Evolutionary conservation across 2,888 invertebrate genomes (phyloP), one percentile per base, ranked within the genome.

Genomic region (Ligdia adustata): DNA sequence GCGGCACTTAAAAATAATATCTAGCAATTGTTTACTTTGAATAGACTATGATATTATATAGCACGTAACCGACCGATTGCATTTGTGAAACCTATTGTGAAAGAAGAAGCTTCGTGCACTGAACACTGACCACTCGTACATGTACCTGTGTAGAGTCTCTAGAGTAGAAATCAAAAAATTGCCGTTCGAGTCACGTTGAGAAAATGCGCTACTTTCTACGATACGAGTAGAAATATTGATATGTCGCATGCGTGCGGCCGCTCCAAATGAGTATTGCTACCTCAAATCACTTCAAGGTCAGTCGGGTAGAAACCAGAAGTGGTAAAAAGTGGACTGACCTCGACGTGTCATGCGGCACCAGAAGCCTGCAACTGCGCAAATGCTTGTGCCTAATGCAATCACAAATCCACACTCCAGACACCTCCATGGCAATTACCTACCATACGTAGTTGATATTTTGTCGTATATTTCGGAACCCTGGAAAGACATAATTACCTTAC

Each of bases 201-300:
- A 69, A 83, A 83, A 79, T 79, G 79, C 79, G 63, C 59, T 72
- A 67, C 87, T 88, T 87, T 88, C 88, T 82, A 79, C 71, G 71
- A 65, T 67, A n/a, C n/a, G n/a, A n/a, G n/a, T n/a, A 65, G 70
- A 60, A 58, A 64, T 69, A 71, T 73, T 73, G 69, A 57, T 68
- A 70, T 66, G 63, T 62, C 62, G 62, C 56, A 61, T 64, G 68
- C 59, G 69, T 57, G 57, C 64, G 63, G 66, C 67, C 62, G 69
- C 52, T 64, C 65, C 60, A 72, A 79, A 80, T 79, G 70, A 75
- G 73, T 78, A 80, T 79, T 74, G 74, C 75, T 79, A 81, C 78
- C 80, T 79, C 75, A 79, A 77, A 79, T 67, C 64, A 65, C 74
- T 68, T 63, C 79, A 85, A 85, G 82, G 83, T 83, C 75, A 80